Evolutionary conservation across 2,888 invertebrate species (phyloP).

Genomic region (Habroteleia sp.): DNA sequence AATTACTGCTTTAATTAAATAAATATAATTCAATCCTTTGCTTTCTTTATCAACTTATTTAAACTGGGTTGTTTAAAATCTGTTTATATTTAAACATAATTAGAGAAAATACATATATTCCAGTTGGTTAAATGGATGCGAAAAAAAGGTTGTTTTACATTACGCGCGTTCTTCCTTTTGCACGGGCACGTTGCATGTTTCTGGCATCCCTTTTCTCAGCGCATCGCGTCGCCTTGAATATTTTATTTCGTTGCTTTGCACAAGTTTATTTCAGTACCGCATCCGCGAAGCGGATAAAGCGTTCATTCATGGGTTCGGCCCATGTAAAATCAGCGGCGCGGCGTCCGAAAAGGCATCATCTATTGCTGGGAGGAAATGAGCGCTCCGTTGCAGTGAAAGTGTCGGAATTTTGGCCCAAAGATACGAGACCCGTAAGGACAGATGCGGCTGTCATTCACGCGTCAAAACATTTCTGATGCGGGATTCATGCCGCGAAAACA

Average conservation of each 20-base stretch:
- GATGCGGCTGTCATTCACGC: conserved; percentile 63
- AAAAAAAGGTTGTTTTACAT: conserved; percentile 48
- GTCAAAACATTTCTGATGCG: conserved; percentile 55
- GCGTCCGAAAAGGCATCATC: conserved; percentile 59
- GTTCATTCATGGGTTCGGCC: conserved; percentile 62
- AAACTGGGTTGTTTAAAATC: conserved; percentile 1
- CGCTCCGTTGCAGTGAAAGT: conserved; percentile 57
- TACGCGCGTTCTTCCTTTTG: conserved; percentile 34
- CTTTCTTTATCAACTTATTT: background rate
- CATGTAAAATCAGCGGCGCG: conserved; percentile 58
- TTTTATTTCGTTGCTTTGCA: conserved; percentile 58
- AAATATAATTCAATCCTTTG: too few species aligned
- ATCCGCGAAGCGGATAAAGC: conserved; percentile 60
- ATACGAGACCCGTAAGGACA: conserved; percentile 50
- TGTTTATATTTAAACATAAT: conserved; percentile 40
- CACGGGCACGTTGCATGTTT: conserved; percentile 38
- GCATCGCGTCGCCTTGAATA: conserved; percentile 53
- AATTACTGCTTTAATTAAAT: too few species aligned
- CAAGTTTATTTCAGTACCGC: conserved; percentile 61
- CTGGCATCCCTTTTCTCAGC: conserved; percentile 49
- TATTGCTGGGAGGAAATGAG: conserved; percentile 44
- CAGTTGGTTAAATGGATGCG: conserved; percentile 29
- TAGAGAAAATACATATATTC: conserved; percentile 26
- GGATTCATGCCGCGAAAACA: conserved; percentile 28
- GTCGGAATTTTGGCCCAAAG: conserved; percentile 41